These are phyloP conservation scores for Hyaena hyaena DNA, from an alignment of 2,113 vertebrate species.

Conservation along the genomic window DNA sequence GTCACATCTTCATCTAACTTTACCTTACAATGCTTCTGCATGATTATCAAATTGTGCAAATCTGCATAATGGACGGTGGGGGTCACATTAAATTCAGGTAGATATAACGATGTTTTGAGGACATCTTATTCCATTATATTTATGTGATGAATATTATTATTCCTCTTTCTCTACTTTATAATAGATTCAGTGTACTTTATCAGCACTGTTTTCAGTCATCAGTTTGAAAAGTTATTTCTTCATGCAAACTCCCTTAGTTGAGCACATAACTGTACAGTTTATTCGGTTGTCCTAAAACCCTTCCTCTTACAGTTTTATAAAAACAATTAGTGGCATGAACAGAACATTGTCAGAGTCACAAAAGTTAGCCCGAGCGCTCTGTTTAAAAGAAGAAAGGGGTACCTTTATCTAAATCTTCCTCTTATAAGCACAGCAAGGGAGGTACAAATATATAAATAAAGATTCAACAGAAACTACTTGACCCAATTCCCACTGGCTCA, in stretches of 20 bases:
- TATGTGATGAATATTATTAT: neutral
- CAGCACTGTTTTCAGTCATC: neutral
- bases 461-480: neutral
- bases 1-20: conserved; percentile 26
- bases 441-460: neutral
- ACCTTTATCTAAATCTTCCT: neutral
- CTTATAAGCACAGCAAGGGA: neutral
- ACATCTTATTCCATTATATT: neutral
- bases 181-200: neutral
- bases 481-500: neutral
- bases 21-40: neutral
- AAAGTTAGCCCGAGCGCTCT: neutral
- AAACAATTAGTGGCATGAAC: neutral
- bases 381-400: neutral
- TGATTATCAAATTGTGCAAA: neutral
- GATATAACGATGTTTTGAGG: neutral
- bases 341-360: neutral
- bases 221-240: conserved; percentile 26
- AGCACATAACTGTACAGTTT: neutral
- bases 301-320: neutral
- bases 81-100: neutral
- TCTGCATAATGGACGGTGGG: neutral
- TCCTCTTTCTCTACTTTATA: neutral
- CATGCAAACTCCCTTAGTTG: neutral
- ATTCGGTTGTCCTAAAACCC: neutral